These are phyloP conservation scores for Nipponacmea schrenckii DNA, from an alignment of 2,888 invertebrate genomes.

Conservation along the genomic window DNA sequence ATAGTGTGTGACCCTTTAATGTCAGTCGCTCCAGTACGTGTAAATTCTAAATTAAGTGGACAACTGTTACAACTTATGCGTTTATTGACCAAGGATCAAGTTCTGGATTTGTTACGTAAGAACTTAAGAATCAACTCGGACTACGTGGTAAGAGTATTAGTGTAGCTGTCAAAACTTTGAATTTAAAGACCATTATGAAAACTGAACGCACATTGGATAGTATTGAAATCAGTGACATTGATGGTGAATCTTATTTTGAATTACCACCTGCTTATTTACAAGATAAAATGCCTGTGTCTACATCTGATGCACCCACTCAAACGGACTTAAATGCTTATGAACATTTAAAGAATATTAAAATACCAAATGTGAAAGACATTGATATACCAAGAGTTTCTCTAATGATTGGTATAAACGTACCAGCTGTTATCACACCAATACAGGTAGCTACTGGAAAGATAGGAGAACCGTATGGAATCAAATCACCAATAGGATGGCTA, in stretches of 20 bases:
- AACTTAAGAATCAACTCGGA: not conserved
- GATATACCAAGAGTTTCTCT: not conserved
- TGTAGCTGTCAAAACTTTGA: slow-evolving; percentile 16
- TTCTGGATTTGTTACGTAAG: slow-evolving; percentile 11
- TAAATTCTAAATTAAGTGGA: not conserved
- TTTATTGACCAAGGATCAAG: slow-evolving; percentile 18
- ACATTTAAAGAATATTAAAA: not conserved
- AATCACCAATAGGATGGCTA: not conserved
- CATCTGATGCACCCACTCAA: not conserved
- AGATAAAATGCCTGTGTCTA: not conserved
- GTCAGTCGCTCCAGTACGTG: slow-evolving; percentile 9
- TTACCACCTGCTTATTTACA: not conserved
- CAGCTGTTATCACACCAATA: not conserved
- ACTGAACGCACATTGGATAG: not conserved
- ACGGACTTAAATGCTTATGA: not conserved
- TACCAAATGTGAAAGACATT: not conserved
- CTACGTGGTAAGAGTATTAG: not conserved
- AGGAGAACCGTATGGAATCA: not conserved
- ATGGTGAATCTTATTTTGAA: not conserved
- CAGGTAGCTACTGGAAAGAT: not conserved
- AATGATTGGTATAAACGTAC: not conserved
- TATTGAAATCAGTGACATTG: not conserved
- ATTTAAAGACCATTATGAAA: not conserved
- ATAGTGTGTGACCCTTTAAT: too few relatives aligned
- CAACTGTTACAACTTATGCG: slow-evolving; percentile 13